phyloP scores from a whole-genome alignment of 1,140 invertebrate genomes.

The Drosophila arizonae region DNA sequence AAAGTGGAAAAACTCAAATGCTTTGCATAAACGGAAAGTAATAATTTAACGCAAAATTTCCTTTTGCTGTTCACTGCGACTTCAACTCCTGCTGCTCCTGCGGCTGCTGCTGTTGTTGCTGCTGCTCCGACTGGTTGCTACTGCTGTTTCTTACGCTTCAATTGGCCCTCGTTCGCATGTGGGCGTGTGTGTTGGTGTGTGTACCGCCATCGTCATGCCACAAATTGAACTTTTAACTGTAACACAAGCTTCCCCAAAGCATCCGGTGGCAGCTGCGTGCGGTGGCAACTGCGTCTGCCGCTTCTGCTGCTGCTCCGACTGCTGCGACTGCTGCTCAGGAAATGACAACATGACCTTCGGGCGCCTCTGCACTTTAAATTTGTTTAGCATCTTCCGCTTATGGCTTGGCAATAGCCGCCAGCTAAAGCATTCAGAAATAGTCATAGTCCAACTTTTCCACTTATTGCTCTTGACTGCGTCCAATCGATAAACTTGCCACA shows the following conservation, averaged over 20 bases:
- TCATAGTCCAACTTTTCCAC: constrained; percentile 55
- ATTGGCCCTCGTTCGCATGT: constrained; percentile 44
- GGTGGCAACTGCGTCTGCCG: constrained; percentile 37
- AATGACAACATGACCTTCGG: constrained; percentile 76
- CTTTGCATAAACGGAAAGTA: constrained; percentile 82
- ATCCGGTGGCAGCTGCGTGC: constrained; percentile 74
- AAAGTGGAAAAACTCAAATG: constrained; percentile 76
- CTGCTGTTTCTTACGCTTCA: constrained; percentile 77
- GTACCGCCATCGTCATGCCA: constrained; percentile 64
- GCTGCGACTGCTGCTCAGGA: constrained; percentile 42
- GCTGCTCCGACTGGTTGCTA: constrained; percentile 39
- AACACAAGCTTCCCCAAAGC: constrained; percentile 70
- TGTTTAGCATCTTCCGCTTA: constrained; percentile 76
- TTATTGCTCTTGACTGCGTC: constrained; percentile 54
- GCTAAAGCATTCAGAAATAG: constrained; percentile 44
- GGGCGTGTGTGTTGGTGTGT: constrained; percentile 18
- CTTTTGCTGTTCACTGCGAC: constrained; percentile 63
- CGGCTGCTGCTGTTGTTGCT: background rate
- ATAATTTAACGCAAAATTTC: constrained; percentile 82
- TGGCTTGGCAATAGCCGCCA: constrained; percentile 65
- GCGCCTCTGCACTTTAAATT: constrained; percentile 69
- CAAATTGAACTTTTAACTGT: constrained; percentile 81
- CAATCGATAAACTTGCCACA: constrained; percentile 35
- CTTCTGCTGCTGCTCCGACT: constrained; percentile 12
- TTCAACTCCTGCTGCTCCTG: constrained; percentile 36